phyloP scores from a whole-genome alignment of 2,797 vertebrate species.

The Sparus aurata region DNA sequence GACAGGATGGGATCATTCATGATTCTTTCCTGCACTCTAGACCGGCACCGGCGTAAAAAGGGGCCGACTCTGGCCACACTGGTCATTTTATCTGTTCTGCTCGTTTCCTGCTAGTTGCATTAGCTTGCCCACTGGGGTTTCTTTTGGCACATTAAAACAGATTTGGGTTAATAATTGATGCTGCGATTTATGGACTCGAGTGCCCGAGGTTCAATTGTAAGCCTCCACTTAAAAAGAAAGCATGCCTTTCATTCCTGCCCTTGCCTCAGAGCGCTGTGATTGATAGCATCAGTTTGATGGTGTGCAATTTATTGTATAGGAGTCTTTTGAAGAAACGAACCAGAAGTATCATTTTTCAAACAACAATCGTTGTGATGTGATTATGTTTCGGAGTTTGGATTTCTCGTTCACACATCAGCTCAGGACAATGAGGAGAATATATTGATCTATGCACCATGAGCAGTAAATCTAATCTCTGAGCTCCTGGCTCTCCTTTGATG shows the following conservation, averaged over 20 bases:
- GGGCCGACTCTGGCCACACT: constrained; percentile 58
- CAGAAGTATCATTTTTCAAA: constrained; percentile 68
- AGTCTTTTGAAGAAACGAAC: constrained; percentile 58
- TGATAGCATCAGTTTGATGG: constrained; percentile 73
- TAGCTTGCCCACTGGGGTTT: constrained; percentile 79
- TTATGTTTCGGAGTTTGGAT: constrained; percentile 70
- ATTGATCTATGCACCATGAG: constrained; percentile 59
- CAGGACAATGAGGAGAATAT: constrained; percentile 53
- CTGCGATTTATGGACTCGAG: constrained; percentile 82
- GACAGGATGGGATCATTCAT: constrained; percentile 58
- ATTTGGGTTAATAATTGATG: constrained; percentile 87
- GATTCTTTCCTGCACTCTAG: constrained; percentile 78
- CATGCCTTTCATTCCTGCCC: constrained; percentile 70
- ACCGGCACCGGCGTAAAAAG: constrained; percentile 50
- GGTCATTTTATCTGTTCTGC: constrained; percentile 78
- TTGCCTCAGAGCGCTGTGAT: constrained; percentile 67
- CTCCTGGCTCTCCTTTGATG: constrained; percentile 53
- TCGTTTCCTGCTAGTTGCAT: constrained; percentile 84
- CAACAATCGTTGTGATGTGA: constrained; percentile 65
- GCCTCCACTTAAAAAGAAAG: constrained; percentile 83
- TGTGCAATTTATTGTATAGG: constrained; percentile 64
- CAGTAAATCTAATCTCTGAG: constrained; percentile 52
- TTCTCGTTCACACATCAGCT: constrained; percentile 63
- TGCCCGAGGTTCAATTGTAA: constrained; percentile 80
- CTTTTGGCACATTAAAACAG: constrained; percentile 86